phyloP scores from a whole-genome alignment of 2,888 invertebrate genomes.

The Anticlea derivata region DNA sequence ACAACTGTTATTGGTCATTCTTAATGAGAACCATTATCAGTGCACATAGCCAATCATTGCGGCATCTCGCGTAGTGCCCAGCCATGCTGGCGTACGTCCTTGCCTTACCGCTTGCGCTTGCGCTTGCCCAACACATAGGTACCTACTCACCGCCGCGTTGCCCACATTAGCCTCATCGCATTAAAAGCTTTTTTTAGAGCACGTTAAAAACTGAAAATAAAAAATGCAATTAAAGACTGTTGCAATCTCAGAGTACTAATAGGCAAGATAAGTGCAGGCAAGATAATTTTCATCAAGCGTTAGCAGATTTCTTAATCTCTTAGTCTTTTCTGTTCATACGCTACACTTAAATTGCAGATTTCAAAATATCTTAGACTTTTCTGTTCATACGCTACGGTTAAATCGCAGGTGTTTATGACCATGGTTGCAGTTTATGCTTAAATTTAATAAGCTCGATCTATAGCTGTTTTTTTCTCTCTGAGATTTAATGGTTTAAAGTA shows the following conservation, averaged over 20 bases:
- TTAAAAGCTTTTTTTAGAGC: constrained; percentile 68
- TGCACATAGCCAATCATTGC: constrained; percentile 40
- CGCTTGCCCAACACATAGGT: constrained; percentile 70
- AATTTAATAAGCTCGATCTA: not conserved
- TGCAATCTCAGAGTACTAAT: constrained; percentile 45
- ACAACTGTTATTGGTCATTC: not conserved
- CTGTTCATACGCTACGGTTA: not conserved
- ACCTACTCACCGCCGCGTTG: constrained; percentile 18
- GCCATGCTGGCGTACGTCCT: constrained; percentile 59
- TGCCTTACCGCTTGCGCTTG: constrained; percentile 68
- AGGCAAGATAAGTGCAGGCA: constrained; percentile 26
- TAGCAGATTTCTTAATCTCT: not conserved
- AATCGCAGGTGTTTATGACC: not conserved
- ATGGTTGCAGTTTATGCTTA: too few relatives aligned
- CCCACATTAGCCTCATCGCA: constrained; percentile 47
- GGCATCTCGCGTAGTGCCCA: constrained; percentile 40
- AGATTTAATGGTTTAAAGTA: constrained; percentile 18
- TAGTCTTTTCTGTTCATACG: not conserved
- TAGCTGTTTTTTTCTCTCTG: constrained; percentile 6
- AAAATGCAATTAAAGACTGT: constrained; percentile 63
- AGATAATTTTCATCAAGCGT: constrained; percentile 9
- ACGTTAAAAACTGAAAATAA: constrained; percentile 60
- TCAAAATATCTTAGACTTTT: not conserved
- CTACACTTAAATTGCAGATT: not conserved
- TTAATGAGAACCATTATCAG: constrained; percentile 12